phyloP scores from a whole-genome alignment of 2,113 vertebrate species.

The Takifugu flavidus region DNA sequence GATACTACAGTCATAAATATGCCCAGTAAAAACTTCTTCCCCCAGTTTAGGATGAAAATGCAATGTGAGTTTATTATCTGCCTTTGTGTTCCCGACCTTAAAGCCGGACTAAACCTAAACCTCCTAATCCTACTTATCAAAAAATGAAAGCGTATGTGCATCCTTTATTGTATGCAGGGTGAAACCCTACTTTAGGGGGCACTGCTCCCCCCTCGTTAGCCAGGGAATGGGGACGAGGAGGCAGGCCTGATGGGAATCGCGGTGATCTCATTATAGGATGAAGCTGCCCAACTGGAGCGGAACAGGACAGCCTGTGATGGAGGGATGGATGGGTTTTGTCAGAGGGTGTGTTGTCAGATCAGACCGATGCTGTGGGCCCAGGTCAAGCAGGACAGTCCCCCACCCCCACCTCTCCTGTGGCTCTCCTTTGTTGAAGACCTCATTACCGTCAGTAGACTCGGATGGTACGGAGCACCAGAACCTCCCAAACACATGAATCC shows the following conservation, averaged over 20 bases:
- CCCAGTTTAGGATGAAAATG: no score
- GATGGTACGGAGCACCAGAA: background rate
- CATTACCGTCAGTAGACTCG: constrained; percentile 58
- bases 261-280: constrained; percentile 48
- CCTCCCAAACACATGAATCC: background rate
- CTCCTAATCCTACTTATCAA: no score
- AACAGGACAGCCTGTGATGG: constrained; percentile 35
- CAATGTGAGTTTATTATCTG: no score
- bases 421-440: constrained; percentile 25
- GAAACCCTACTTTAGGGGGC: constrained; percentile 6
- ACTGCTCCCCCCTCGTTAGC: constrained; percentile 42
- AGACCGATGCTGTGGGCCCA: constrained; percentile 18
- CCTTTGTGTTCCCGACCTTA: no score
- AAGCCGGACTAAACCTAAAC: no score
- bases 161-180: background rate
- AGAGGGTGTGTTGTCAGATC: background rate
- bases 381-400: constrained; percentile 49
- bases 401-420: background rate
- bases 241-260: constrained; percentile 19
- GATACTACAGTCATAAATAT: no score
- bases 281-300: constrained; percentile 42
- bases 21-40: no score
- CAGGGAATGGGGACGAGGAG: constrained; percentile 42
- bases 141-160: background rate
- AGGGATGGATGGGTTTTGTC: background rate